Evolutionary conservation across 2,797 vertebrate species (phyloP), one percentile per base, ranked within the genome.

Genomic region (Chelidonichthys spinosus): DNA sequence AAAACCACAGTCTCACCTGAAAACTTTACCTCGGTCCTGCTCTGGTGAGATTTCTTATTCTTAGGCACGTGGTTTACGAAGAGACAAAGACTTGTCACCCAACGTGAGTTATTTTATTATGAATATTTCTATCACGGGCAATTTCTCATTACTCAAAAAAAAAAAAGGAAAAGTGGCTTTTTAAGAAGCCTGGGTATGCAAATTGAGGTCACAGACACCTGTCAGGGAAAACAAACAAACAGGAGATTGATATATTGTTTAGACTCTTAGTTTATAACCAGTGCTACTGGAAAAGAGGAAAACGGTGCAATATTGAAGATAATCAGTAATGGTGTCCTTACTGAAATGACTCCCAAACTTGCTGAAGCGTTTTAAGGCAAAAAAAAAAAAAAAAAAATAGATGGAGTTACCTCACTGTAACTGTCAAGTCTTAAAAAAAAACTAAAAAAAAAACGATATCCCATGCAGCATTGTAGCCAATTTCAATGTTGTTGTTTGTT

Each of bases 231-330:
- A 43, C 25, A 25, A 25, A 25, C 25, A 25, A 65, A 84, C 82
- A 74, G 60, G 84, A 88, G 79, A 89, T 87, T 66, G 83, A 84
- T 87, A 82, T 91, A 87, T 86, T 78, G 83, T 85, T 87, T 81
- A 79, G 85, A 86, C 70, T 81, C 63, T 74, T 66, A 77, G 74
- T 80, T 83, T 54, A 56, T 75, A 72, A 80, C 75, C 68, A 79
- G 78, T 72, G 65, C 86, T 84, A 82, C 83, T 90, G 86, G 84
- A 87, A 85, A 85, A 81, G 79, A 78, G 83, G 88, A 82, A 86
- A 84, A 92, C 84, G 92, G 93, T 95, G 94, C 94, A 95, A 95
- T 95, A 93, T 93, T 85, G 87, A 90, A 80, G 91, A 91, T 92
- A 93, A 94, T 94, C 89, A 90, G 86, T 82, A 72, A 83, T 39